Evolutionary conservation across 2,888 invertebrate species (phyloP).

Genomic region (Torymus tubicola): DNA sequence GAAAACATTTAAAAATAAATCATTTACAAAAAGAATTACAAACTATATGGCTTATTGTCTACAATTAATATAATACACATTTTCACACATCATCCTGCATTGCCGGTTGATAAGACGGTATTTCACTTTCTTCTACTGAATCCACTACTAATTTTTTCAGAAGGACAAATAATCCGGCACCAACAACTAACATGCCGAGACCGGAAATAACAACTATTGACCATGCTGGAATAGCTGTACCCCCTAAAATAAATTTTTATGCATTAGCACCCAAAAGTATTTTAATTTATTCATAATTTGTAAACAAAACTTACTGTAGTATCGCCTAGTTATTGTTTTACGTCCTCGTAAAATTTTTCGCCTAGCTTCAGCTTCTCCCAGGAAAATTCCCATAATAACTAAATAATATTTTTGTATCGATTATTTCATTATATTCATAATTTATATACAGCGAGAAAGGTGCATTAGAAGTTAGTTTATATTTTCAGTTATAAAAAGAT

Average conservation of each 20-base stretch:
- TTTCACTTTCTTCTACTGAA: constrained; percentile 77
- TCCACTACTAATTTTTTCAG: constrained; percentile 84
- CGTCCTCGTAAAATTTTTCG: constrained; percentile 88
- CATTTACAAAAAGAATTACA: constrained; percentile 60
- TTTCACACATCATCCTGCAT: constrained; percentile 78
- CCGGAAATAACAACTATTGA: constrained; percentile 84
- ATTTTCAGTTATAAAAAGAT: too few relatives aligned
- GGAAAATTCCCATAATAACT: constrained; percentile 83
- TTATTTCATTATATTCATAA: background rate
- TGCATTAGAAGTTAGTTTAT: too few relatives aligned
- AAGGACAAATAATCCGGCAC: constrained; percentile 82
- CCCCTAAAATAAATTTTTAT: constrained; percentile 25
- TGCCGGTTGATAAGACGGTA: constrained; percentile 78
- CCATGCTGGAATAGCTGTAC: constrained; percentile 83
- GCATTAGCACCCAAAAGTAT: background rate
- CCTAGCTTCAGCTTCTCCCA: constrained; percentile 86
- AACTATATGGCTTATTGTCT: constrained; percentile 44
- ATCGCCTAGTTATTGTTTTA: constrained; percentile 86
- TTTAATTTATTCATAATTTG: constrained; percentile 8
- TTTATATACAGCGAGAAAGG: background rate
- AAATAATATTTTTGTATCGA: constrained; percentile 57
- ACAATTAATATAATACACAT: constrained; percentile 37
- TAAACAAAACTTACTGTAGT: constrained; percentile 83
- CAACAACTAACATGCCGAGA: constrained; percentile 83
- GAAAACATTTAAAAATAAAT: constrained; percentile 58